Conservation (phyloP, 2,113 vertebrate species). For the Odontophorus gujanensis region DNA sequence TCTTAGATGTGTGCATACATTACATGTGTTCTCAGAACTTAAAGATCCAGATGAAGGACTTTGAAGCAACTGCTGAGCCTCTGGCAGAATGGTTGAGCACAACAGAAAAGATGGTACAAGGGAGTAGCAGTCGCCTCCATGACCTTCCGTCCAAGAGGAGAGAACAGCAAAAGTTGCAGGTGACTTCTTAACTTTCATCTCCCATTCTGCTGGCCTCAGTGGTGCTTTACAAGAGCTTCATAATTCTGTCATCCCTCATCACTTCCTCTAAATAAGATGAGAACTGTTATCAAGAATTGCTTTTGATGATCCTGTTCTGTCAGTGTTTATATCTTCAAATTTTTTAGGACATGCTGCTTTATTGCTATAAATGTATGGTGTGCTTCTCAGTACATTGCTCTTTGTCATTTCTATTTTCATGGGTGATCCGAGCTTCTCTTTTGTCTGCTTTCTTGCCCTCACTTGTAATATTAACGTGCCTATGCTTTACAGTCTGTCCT, state of each 20-base stretch:
- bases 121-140: constrained; percentile 88
- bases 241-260: neutral
- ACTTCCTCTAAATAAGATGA: neutral
- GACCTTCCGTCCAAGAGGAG: constrained; percentile 92
- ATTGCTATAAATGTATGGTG: neutral
- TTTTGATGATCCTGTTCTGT: neutral
- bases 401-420: neutral
- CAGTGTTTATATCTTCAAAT: neutral
- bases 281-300: neutral
- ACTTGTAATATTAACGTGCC: constrained; percentile 77
- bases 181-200: constrained; percentile 41
- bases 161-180: constrained; percentile 95
- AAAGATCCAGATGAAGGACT: constrained; percentile 94
- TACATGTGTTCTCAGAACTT: constrained; percentile 80
- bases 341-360: neutral
- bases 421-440: constrained; percentile 11
- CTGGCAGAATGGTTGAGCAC: constrained; percentile 90
- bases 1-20: neutral
- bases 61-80: constrained; percentile 90
- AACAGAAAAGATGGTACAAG: constrained; percentile 87
- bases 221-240: neutral
- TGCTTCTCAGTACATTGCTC: neutral
- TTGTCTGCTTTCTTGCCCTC: constrained; percentile 71
- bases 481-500: constrained; percentile 94
- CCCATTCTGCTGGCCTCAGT: neutral